Conservation (phyloP, 2,797 vertebrate genomes). For the Myoxocephalus aenaeus region DNA sequence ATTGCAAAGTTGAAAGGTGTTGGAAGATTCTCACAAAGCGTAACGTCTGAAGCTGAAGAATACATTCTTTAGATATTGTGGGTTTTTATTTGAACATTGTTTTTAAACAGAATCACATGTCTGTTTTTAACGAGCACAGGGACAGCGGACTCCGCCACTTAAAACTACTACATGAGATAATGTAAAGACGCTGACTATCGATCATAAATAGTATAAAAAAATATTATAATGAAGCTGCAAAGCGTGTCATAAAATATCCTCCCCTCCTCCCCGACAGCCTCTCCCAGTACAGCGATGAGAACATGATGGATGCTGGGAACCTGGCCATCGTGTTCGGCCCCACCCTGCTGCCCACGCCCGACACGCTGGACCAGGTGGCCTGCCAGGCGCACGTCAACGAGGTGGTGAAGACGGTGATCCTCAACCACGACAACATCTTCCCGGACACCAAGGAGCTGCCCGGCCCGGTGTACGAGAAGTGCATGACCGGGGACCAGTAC, state of each 20-base stretch:
- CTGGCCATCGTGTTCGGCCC: conserved; percentile 98
- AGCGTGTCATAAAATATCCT: too few relatives aligned
- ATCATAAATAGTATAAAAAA: background rate
- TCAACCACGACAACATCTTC: conserved; percentile 97
- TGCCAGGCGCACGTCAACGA: conserved; percentile 99
- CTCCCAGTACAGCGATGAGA: conserved; percentile 98
- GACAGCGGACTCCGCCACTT: background rate
- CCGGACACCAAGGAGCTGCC: conserved; percentile 96
- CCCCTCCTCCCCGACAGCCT: conserved; percentile 81
- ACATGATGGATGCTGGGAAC: conserved; percentile 99
- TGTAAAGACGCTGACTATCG: background rate
- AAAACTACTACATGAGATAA: background rate
- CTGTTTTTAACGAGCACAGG: background rate
- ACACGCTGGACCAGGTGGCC: conserved; percentile 97
- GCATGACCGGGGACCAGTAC: conserved; percentile 98
- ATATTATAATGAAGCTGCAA: too few relatives aligned
- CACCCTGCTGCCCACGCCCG: conserved; percentile 96
- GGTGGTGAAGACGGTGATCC: conserved; percentile 98
- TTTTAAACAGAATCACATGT: background rate
- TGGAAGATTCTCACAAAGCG: too few relatives aligned
- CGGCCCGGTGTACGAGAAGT: conserved; percentile 98
- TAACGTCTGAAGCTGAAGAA: too few relatives aligned
- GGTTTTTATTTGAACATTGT: too few relatives aligned
- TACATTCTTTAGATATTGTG: too few relatives aligned
- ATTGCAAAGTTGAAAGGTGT: too few relatives aligned